Evolutionary conservation across 2,888 invertebrate species (phyloP).

Genomic region (Andrena dorsata): DNA sequence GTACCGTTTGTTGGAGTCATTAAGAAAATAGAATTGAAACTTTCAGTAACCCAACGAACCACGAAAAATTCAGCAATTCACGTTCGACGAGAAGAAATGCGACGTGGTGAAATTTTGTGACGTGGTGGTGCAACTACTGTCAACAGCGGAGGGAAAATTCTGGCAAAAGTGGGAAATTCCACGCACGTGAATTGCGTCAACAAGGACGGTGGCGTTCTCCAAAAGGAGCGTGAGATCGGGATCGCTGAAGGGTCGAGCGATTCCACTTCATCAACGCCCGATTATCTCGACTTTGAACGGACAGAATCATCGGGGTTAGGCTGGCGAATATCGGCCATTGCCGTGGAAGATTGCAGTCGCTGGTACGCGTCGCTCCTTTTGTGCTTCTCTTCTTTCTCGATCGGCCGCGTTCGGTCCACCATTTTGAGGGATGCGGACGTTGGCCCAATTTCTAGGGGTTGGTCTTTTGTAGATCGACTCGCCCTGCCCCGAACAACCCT

Average conservation of each 20-base stretch:
- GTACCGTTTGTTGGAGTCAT: too few relatives aligned
- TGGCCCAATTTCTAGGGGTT: conserved; percentile 81
- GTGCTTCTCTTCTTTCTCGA: conserved; percentile 35
- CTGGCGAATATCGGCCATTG: conserved; percentile 47
- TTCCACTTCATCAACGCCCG: conserved; percentile 27
- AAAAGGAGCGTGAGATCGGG: conserved; percentile 1
- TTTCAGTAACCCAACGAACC: too few relatives aligned
- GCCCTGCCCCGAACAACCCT: conserved; percentile 73
- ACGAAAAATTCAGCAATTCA: too few relatives aligned
- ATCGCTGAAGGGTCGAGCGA: conserved; percentile 6
- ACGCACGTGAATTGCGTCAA: background rate
- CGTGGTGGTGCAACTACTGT: too few relatives aligned
- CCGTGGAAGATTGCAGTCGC: conserved; percentile 52
- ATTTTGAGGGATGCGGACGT: conserved; percentile 78
- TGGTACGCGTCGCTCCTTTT: conserved; percentile 45
- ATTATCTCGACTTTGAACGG: conserved; percentile 30
- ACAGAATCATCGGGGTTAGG: conserved; percentile 34
- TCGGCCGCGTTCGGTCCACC: conserved; percentile 68
- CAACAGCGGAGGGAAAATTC: too few relatives aligned
- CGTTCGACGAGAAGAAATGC: too few relatives aligned
- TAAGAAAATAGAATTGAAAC: too few relatives aligned
- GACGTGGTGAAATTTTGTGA: too few relatives aligned
- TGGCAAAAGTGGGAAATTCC: background rate
- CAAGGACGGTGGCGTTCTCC: conserved; percentile 1
- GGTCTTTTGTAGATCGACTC: conserved; percentile 70